A percentile compares a stretch with the other conserved stretches of the same genome.
Conservation (phyloP, 2,888 invertebrate genomes). For the Heliothis peltigera region DNA sequence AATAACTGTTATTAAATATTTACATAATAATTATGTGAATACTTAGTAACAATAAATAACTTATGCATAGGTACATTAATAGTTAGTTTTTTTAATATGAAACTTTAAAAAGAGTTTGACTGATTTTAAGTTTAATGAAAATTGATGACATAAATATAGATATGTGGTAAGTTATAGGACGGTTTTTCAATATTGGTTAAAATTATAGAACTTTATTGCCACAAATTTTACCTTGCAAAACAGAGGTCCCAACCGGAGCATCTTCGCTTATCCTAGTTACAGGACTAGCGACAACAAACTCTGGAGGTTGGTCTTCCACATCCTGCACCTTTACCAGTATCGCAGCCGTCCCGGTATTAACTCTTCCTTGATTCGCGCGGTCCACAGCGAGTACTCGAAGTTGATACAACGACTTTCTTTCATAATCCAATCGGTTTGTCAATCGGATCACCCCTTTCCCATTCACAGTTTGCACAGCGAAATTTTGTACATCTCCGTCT, state of each 20-base stretch:
- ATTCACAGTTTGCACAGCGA: slow-evolving; percentile 94
- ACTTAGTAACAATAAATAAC: too few relatives aligned
- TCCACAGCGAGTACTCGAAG: slow-evolving; percentile 95
- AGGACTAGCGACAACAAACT: slow-evolving; percentile 95
- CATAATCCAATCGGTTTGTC: slow-evolving; percentile 94
- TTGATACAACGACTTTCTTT: slow-evolving; percentile 96
- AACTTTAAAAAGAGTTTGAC: too few relatives aligned
- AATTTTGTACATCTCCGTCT: slow-evolving; percentile 94
- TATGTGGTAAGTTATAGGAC: too few relatives aligned
- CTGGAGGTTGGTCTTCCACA: slow-evolving; percentile 97
- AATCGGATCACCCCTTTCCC: slow-evolving; percentile 96
- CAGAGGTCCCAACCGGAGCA: slow-evolving; percentile 94
- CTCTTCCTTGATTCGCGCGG: slow-evolving; percentile 94
- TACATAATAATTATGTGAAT: too few relatives aligned
- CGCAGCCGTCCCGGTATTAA: slow-evolving; percentile 97
- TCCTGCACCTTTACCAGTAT: slow-evolving; percentile 95
- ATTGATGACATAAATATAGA: too few relatives aligned
- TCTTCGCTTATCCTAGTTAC: slow-evolving; percentile 97
- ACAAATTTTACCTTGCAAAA: slow-evolving; percentile 92
- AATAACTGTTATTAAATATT: too few relatives aligned
- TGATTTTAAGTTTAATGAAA: too few relatives aligned
- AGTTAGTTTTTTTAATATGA: too few relatives aligned
- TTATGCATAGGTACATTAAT: too few relatives aligned
- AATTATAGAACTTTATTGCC: background rate
- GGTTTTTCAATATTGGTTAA: background rate